Evolutionary conservation across 1,140 invertebrate species (phyloP), one percentile per base, ranked within the genome.

Genomic region (Saccostrea echinata): DNA sequence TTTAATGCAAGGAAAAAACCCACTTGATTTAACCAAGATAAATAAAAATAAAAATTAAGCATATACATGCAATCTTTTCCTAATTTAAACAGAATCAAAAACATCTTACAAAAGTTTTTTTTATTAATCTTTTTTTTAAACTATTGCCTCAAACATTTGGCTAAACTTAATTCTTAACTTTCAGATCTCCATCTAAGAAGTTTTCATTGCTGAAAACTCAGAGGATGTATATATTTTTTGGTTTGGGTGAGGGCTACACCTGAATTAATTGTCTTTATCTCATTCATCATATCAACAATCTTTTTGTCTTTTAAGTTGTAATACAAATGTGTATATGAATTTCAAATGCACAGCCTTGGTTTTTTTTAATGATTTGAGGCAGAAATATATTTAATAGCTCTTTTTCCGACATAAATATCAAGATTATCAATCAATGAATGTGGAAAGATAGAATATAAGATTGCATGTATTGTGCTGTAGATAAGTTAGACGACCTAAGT

Each of bases 231-330:
- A 64, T 21, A 3, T 21, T 21, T 64, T 64, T 64, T 3, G 1
- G 12, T 76, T 4, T 76, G 68, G 68, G 8, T 30, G 16, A 27
- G 30, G 27, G 13, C 27, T 30, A 76, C 24, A 33, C 16, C 2
- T 21, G 3, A 76, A 76, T 76, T 76, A 76, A 76, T 33, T 76
- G 68, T 76, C 68, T 12, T 18, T 30, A 3, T 33, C 30, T 16
- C 68, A 76, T 76, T 76, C 3, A 76, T 76, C 68, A 76, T 30
- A 76, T 18, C 55, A 61, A 61, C 55, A n/a, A 21, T 61, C 55
- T 21, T 61, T 43, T 0, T 43, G 43, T 3, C 43, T 43, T 43
- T 43, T 6, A 43, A 43, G 43, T 43, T 43, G 43, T 43, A 43
- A 43, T 43, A 21, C 55, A 61, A 57, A 57, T 57, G 55, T 57